phyloP scores from a whole-genome alignment of 2,888 invertebrate genomes.

The Bellardia bayeri region DNA sequence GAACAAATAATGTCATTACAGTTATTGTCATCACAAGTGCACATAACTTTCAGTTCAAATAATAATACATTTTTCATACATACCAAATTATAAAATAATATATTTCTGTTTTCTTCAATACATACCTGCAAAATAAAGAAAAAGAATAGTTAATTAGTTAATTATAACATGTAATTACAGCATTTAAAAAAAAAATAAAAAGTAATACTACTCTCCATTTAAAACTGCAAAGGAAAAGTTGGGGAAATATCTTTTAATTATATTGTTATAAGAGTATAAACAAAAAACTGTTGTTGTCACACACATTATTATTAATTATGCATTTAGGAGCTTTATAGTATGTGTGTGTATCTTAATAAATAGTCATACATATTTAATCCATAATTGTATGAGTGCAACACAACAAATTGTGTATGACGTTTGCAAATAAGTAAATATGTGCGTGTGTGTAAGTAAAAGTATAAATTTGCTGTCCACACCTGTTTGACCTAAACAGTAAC shows the following conservation, averaged over 20 bases:
- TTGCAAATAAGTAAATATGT: not conserved
- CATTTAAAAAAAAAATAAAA: not conserved
- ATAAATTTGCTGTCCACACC: constrained; percentile 51
- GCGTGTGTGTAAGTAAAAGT: not conserved
- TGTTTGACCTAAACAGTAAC: constrained; percentile 45
- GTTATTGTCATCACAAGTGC: too few relatives aligned
- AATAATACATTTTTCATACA: constrained; percentile 11
- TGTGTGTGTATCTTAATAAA: not conserved
- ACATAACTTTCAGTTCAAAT: not conserved
- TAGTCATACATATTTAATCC: not conserved
- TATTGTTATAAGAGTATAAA: not conserved
- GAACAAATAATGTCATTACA: too few relatives aligned
- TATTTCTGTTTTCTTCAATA: not conserved
- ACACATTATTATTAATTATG: constrained; percentile 1
- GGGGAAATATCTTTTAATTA: not conserved
- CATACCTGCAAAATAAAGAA: constrained; percentile 42
- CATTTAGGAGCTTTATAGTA: not conserved
- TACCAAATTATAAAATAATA: not conserved
- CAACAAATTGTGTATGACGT: not conserved
- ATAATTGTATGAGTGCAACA: constrained; percentile 7
- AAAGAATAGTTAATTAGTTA: constrained; percentile 32
- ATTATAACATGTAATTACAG: constrained; percentile 12
- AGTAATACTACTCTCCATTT: not conserved
- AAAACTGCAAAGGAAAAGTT: not conserved
- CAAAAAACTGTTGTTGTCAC: not conserved